These are phyloP conservation scores for Drosophila erecta DNA, from an alignment of 1,140 invertebrate species.

Conservation along the genomic window DNA sequence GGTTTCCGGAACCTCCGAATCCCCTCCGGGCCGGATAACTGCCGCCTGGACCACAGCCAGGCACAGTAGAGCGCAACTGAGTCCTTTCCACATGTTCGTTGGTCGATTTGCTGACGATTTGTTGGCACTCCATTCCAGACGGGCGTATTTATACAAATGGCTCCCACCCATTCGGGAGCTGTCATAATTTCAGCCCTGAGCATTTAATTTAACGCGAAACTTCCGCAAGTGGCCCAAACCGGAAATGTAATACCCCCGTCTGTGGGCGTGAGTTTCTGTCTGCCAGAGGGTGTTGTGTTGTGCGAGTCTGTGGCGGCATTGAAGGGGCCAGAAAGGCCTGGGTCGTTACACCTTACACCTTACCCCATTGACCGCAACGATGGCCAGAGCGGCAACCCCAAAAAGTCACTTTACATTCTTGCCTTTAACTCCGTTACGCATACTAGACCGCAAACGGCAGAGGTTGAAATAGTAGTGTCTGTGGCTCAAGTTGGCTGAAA, in stretches of 20 bases:
- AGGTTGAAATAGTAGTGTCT: background rate
- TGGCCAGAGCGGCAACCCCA: constrained; percentile 70
- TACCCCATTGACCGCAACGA: constrained; percentile 76
- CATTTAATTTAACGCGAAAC: constrained; percentile 61
- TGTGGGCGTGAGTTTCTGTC: constrained; percentile 21
- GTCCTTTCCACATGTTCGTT: constrained; percentile 66
- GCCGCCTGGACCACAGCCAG: constrained; percentile 40
- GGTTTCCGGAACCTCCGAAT: constrained; percentile 22
- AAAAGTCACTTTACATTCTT: constrained; percentile 76
- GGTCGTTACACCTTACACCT: constrained; percentile 79
- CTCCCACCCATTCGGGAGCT: constrained; percentile 53
- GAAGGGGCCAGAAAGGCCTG: constrained; percentile 65
- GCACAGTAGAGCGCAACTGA: constrained; percentile 24
- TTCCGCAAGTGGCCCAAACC: constrained; percentile 67
- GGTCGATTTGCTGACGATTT: constrained; percentile 51
- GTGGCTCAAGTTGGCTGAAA: background rate
- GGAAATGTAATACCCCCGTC: constrained; percentile 68
- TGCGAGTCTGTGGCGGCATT: constrained; percentile 58
- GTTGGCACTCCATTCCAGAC: constrained; percentile 49
- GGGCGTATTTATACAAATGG: constrained; percentile 63
- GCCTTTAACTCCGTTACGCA: constrained; percentile 20
- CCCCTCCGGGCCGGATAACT: constrained; percentile 36
- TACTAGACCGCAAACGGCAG: background rate
- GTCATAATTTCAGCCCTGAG: constrained; percentile 77
- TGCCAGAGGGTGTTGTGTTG: constrained; percentile 23